phyloP scores from a whole-genome alignment of 2,888 invertebrate genomes.

The Auanema freiburgensis region DNA sequence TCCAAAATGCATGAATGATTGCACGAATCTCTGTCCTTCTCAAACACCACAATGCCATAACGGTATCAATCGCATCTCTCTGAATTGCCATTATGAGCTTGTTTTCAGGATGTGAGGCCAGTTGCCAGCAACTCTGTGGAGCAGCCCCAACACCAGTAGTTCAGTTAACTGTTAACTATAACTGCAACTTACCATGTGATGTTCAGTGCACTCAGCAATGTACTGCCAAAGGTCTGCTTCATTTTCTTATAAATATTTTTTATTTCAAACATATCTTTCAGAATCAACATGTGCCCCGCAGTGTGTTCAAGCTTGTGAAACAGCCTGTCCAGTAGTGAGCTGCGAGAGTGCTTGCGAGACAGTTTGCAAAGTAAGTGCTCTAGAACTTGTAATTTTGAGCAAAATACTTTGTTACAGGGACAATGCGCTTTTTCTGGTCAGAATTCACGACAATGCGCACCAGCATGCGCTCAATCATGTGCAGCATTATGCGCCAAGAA shows the following conservation, averaged over 20 bases:
- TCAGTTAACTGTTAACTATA: slow-evolving; percentile 34
- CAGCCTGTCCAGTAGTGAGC: slow-evolving; percentile 38
- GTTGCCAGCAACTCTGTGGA: slow-evolving; percentile 39
- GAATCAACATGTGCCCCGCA: slow-evolving; percentile 34
- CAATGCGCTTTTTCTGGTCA: slow-evolving; percentile 40
- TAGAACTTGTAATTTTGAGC: background rate
- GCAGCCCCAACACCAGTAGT: slow-evolving; percentile 36
- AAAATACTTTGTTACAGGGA: slow-evolving; percentile 18
- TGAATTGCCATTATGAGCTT: background rate
- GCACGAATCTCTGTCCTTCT: slow-evolving; percentile 35
- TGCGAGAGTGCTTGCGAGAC: slow-evolving; percentile 43
- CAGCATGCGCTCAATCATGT: slow-evolving; percentile 43
- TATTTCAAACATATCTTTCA: slow-evolving; percentile 11
- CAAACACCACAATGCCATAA: slow-evolving; percentile 34
- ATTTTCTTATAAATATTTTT: background rate
- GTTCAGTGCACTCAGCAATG: slow-evolving; percentile 42
- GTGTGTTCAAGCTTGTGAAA: slow-evolving; percentile 37
- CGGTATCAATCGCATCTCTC: slow-evolving; percentile 16
- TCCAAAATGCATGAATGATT: slow-evolving; percentile 43
- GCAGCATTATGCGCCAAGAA: slow-evolving; percentile 37
- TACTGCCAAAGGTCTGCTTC: slow-evolving; percentile 26
- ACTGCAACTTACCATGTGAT: slow-evolving; percentile 42
- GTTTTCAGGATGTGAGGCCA: slow-evolving; percentile 30
- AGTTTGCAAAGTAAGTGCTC: slow-evolving; percentile 29
- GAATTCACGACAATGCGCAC: slow-evolving; percentile 33